phyloP scores from a whole-genome alignment of 2,797 vertebrate species.

The Pipistrellus nathusii region DNA sequence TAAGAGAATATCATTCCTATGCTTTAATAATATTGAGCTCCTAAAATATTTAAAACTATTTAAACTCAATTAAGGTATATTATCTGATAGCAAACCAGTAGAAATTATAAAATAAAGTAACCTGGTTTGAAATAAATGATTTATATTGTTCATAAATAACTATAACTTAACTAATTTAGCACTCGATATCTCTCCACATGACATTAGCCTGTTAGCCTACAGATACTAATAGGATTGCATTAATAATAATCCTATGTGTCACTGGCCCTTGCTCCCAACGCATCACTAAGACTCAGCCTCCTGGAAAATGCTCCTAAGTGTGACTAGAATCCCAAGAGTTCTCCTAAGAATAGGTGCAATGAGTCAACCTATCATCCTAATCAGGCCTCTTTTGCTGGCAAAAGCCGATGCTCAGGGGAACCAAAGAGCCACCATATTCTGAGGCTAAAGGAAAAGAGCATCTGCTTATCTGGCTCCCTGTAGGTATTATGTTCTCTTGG shows the following conservation, averaged over 20 bases:
- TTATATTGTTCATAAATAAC: background rate
- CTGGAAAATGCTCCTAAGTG: background rate
- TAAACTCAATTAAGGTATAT: background rate
- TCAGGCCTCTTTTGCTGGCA: background rate
- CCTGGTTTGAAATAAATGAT: background rate
- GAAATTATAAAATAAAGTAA: conserved; percentile 36
- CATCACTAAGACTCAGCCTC: background rate
- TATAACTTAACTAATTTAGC: conserved; percentile 35
- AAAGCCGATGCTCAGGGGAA: background rate
- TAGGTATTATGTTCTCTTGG: background rate
- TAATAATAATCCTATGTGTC: background rate
- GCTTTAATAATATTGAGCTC: conserved; percentile 6
- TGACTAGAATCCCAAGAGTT: background rate
- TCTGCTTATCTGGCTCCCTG: background rate
- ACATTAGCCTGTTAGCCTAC: background rate
- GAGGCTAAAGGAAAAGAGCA: background rate
- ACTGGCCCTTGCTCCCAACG: background rate
- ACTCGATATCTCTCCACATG: background rate
- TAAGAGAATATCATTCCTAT: background rate
- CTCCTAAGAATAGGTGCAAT: background rate
- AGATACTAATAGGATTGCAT: background rate
- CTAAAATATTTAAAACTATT: conserved; percentile 42
- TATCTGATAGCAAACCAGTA: background rate
- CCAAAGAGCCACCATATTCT: background rate
- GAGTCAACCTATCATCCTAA: background rate